Evolutionary conservation across 2,797 vertebrate genomes (phyloP), one percentile per base, ranked within the genome.

Genomic region (Mallotus villosus): DNA sequence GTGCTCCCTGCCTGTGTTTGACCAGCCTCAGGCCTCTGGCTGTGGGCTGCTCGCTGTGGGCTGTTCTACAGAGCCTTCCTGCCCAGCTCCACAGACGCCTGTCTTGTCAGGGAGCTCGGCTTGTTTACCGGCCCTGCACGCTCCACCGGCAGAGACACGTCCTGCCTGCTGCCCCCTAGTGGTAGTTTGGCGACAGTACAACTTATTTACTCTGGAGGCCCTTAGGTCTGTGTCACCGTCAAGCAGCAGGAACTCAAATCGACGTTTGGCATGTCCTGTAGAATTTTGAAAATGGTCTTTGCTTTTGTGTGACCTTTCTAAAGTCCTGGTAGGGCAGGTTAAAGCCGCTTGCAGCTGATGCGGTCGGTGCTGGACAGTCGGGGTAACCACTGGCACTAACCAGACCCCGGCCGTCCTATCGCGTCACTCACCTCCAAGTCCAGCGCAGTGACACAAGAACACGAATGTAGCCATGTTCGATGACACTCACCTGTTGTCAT

Each of bases 151-250:
- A 80, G 67, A 66, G 62, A 73, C 74, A 74, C 58, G 76, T 81
- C 77, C 69, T 29, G 73, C 74, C 66, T 83, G 77, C 88, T 92
- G 91, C 88, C 32, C 85, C 86, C 91, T 92, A 70, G 68, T 90
- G 92, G 88, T 32, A 37, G 11, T 4, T 75, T 29, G 0, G 1
- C 46, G 73, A 63, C 53, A 77, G 59, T 83, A 78, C 86, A 77
- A 67, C 72, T 86, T 90, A 87, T 91, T 92, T 92, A 90, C 80
- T 74, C 73, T 63, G 19, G 19, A 25, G 4, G 22, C 53, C 12
- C 49, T 27, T 21, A 51, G 58, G 32, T 34, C 6, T 34, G 4
- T 6, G 6, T 34, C 6, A 34, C 32, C 6, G 32, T 34, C 32
- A 34, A 34, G 32, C 32, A 34, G 32, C 29, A 72, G 64, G 67